A percentile compares a stretch with the other conserved stretches of the same genome.
These are phyloP conservation scores for Parnassius apollo DNA, from an alignment of 2,888 invertebrate genomes.

Conservation along the genomic window DNA sequence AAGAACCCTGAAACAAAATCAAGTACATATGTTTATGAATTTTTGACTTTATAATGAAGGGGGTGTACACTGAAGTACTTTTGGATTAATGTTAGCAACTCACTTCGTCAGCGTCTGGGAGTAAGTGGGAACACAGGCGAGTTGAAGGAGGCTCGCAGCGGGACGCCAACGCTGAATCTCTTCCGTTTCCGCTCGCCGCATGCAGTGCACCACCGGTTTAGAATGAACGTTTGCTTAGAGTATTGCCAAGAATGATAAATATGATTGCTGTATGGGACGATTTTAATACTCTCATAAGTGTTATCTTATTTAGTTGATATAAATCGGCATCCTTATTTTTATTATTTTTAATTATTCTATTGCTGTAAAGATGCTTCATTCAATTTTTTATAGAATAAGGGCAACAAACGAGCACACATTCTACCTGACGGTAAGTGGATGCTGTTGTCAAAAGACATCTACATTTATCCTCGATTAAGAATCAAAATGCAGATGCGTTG, in stretches of 20 bases:
- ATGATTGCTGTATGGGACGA: not conserved
- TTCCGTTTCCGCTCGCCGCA: slow-evolving; percentile 27
- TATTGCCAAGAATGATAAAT: slow-evolving; percentile 16
- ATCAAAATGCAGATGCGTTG: no score
- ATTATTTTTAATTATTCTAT: no score
- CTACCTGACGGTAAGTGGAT: no score
- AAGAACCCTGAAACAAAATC: not conserved
- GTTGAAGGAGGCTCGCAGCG: slow-evolving; percentile 25
- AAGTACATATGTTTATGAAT: slow-evolving; percentile 13
- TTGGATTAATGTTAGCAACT: slow-evolving; percentile 21
- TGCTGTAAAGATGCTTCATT: no score
- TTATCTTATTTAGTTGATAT: no score
- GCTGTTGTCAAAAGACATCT: no score
- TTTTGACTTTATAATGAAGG: slow-evolving; percentile 6
- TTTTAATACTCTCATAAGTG: no score
- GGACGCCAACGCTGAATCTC: slow-evolving; percentile 25
- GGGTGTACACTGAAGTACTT: slow-evolving; percentile 15
- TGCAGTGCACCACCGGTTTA: slow-evolving; percentile 23
- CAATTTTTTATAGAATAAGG: no score
- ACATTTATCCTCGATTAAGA: no score
- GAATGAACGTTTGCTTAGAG: slow-evolving; percentile 11
- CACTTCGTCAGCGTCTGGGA: slow-evolving; percentile 27
- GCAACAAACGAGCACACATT: no score
- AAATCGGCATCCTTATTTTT: not conserved
- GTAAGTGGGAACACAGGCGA: slow-evolving; percentile 18